Conservation (phyloP, 2,113 vertebrate genomes). For the Cyrtonyx montezumae region DNA sequence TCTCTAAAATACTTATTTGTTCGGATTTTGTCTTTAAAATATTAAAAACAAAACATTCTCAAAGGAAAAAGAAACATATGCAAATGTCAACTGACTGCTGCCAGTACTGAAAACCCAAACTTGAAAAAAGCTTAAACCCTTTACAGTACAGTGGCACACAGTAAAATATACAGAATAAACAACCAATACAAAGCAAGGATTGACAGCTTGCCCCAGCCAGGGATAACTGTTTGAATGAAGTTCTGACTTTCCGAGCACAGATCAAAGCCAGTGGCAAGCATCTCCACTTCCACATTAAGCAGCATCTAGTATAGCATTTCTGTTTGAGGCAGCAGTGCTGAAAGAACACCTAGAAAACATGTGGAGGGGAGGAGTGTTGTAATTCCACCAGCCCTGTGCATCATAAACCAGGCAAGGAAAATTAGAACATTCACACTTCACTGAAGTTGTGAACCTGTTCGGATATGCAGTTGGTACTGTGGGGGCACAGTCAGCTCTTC, state of each 20-base stretch:
- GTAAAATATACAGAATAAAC: not conserved
- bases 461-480: not conserved
- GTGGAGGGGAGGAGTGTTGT: not conserved
- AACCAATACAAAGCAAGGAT: not conserved
- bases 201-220: not conserved
- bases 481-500: not conserved
- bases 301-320: fast-evolving
- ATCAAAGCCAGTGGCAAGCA: not conserved
- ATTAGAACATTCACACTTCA: too few species aligned
- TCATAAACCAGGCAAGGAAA: not conserved
- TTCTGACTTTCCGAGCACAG: not conserved
- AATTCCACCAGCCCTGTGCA: not conserved
- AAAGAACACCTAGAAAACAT: not conserved
- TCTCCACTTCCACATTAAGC: not conserved
- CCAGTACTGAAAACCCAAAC: not conserved
- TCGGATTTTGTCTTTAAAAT: not conserved
- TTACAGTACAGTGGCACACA: fast-evolving
- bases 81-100: not conserved
- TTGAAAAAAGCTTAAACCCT: not conserved
- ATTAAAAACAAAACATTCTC: not conserved
- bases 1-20: not conserved
- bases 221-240: not conserved
- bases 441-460: not conserved
- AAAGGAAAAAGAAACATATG: not conserved
- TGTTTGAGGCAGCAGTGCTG: not conserved